Percentiles rank a stretch among this genome's conserved stretches.
These are phyloP conservation scores for Falcaria lacertinaria DNA, from an alignment of 2,888 invertebrate genomes.

Conservation along the genomic window DNA sequence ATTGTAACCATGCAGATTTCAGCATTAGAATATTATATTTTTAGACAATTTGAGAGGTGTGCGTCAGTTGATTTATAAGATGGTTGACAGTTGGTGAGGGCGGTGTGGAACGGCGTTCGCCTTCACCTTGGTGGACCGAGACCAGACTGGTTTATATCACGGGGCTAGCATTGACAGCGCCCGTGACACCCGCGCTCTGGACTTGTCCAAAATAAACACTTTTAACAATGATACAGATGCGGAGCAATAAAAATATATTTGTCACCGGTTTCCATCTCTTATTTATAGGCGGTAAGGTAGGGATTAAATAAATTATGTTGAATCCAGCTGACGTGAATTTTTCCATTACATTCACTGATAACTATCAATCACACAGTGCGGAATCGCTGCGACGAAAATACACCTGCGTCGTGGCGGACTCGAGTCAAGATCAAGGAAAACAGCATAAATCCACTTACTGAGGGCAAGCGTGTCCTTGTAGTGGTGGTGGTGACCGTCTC, in stretches of 20 bases:
- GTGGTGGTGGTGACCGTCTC: slow-evolving; percentile 68
- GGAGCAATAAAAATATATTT: slow-evolving; percentile 52
- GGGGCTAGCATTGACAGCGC: slow-evolving; percentile 56
- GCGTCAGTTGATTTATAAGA: slow-evolving; percentile 61
- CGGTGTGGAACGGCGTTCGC: slow-evolving; percentile 40
- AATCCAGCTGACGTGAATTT: slow-evolving; percentile 21
- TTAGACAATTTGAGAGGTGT: slow-evolving; percentile 30
- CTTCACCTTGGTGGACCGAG: slow-evolving; percentile 72
- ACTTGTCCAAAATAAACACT: slow-evolving; percentile 64
- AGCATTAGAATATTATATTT: slow-evolving; percentile 27
- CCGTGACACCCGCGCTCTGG: slow-evolving; percentile 59
- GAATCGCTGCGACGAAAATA: slow-evolving; percentile 47
- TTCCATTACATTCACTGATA: slow-evolving; percentile 29
- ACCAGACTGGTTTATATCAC: slow-evolving; percentile 58
- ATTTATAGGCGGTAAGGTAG: slow-evolving; percentile 23
- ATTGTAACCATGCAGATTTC: slow-evolving; percentile 11
- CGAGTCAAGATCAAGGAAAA: slow-evolving; percentile 45
- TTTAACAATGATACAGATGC: slow-evolving; percentile 54
- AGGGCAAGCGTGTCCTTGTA: slow-evolving; percentile 40
- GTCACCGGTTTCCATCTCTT: slow-evolving; percentile 32
- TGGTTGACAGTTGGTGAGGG: slow-evolving; percentile 52
- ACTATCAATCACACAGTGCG: slow-evolving; percentile 17
- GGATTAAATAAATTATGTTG: slow-evolving; percentile 27
- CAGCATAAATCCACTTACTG: slow-evolving; percentile 45
- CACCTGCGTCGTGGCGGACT: slow-evolving; percentile 25